These are phyloP conservation scores for Clivina fossor DNA, from an alignment of 2,888 invertebrate species.

Conservation along the genomic window DNA sequence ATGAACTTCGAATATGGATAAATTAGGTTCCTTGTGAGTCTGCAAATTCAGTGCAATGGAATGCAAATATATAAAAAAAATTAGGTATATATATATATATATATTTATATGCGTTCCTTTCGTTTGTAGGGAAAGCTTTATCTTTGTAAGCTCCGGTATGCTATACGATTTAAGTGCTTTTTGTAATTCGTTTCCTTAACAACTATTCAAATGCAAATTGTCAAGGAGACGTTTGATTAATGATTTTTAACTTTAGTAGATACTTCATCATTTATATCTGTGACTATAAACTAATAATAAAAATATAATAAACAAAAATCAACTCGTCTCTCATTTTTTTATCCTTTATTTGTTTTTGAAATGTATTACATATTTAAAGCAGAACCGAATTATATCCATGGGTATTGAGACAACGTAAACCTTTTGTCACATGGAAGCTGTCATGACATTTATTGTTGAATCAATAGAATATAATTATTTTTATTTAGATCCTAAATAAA, in stretches of 20 bases:
- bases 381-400: not conserved
- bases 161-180: slow-evolving; percentile 27
- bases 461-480: no score
- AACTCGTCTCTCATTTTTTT: not conserved
- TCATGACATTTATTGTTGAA: no score
- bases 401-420: not conserved
- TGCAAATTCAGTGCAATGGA: slow-evolving; percentile 33
- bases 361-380: slow-evolving; percentile 8
- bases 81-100: no score
- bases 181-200: slow-evolving; percentile 31
- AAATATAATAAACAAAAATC: slow-evolving; percentile 25
- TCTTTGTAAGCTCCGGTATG: slow-evolving; percentile 31
- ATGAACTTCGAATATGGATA: no score
- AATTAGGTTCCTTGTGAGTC: slow-evolving; percentile 25
- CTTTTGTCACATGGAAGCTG: no score
- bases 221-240: slow-evolving; percentile 7
- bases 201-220: slow-evolving; percentile 11
- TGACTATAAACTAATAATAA: slow-evolving; percentile 33
- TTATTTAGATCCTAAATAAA: no score
- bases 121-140: slow-evolving; percentile 26
- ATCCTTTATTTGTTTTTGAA: not conserved
- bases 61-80: no score
- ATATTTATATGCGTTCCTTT: slow-evolving; percentile 21
- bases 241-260: slow-evolving; percentile 31
- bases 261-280: slow-evolving; percentile 35